These are phyloP conservation scores for Eonycteris spelaea DNA, from an alignment of 2,113 vertebrate genomes.

Conservation along the genomic window DNA sequence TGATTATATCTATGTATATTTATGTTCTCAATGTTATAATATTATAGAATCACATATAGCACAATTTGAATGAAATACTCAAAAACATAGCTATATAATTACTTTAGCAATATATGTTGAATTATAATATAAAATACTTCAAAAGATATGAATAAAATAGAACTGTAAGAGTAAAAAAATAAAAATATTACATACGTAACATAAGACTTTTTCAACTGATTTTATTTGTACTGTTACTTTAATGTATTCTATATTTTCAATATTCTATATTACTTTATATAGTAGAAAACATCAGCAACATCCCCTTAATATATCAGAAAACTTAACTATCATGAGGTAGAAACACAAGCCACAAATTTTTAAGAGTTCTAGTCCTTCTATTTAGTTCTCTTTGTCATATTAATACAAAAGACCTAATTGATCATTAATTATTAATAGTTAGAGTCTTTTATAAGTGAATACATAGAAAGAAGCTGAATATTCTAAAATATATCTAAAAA, in stretches of 20 bases:
- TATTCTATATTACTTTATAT: background rate
- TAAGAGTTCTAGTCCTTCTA: background rate
- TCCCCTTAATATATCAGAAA: background rate
- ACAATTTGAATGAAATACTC: background rate
- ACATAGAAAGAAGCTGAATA: background rate
- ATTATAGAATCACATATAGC: background rate
- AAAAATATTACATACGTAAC: background rate
- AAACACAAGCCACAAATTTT: background rate
- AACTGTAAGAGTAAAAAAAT: background rate
- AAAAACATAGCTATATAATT: background rate
- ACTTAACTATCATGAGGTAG: background rate
- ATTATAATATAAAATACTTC: background rate
- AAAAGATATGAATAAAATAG: background rate
- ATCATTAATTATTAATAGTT: background rate
- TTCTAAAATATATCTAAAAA: background rate
- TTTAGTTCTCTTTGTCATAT: background rate
- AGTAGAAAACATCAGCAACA: background rate
- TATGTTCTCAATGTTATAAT: background rate
- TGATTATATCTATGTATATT: background rate
- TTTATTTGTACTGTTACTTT: background rate
- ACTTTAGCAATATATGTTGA: background rate
- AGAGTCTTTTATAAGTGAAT: background rate
- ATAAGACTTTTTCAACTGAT: background rate
- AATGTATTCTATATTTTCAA: background rate
- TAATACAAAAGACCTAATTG: background rate